Evolutionary conservation across 1,140 invertebrate genomes (phyloP).

Genomic region (Rhyacophila brunnea): DNA sequence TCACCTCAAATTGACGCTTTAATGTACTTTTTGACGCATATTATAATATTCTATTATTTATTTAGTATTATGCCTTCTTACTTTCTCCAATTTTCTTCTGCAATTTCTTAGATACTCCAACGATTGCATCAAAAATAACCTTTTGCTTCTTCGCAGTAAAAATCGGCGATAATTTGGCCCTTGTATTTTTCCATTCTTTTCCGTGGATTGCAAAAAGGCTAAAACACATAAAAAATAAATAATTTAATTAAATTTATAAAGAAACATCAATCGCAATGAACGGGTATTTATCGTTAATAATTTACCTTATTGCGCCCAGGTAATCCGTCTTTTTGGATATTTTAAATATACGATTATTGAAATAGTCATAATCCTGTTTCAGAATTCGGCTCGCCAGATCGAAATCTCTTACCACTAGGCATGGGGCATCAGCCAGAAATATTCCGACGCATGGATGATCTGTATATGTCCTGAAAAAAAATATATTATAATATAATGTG

Average conservation of each 20-base stretch:
- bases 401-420: constrained; percentile 24
- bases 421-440: constrained; percentile 26
- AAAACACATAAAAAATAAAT: constrained; percentile 5
- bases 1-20: too few species aligned
- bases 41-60: too few species aligned
- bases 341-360: constrained; percentile 18
- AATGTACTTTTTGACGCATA: too few species aligned
- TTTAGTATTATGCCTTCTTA: too few species aligned
- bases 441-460: constrained; percentile 27
- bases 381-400: constrained; percentile 16
- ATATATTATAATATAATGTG: neutral
- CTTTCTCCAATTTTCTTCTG: constrained; percentile 40
- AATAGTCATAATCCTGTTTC: constrained; percentile 28
- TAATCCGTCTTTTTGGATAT: constrained; percentile 25
- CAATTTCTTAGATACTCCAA: constrained; percentile 17
- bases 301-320: constrained; percentile 24
- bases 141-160: constrained; percentile 38
- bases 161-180: constrained; percentile 38
- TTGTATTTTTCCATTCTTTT: constrained; percentile 40
- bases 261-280: too few species aligned
- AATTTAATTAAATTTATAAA: neutral
- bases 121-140: constrained; percentile 12
- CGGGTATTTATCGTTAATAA: neutral
- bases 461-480: constrained; percentile 16
- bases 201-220: constrained; percentile 31